These are phyloP conservation scores for Eretmochelys imbricata DNA, from an alignment of 2,113 vertebrate genomes.

Conservation along the genomic window DNA sequence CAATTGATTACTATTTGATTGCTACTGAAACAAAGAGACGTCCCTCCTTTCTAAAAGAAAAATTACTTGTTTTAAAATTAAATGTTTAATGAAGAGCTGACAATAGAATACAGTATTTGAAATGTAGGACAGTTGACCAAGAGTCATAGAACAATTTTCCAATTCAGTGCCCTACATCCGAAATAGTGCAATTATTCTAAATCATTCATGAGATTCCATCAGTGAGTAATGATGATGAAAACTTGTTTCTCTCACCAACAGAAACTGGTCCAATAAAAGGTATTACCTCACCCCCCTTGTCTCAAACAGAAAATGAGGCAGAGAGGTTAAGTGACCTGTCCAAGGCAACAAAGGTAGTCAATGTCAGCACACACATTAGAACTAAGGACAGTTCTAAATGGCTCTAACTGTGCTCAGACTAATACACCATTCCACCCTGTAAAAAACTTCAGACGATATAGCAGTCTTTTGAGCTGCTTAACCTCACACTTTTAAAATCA, in stretches of 20 bases:
- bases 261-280: background rate
- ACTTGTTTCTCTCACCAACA: background rate
- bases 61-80: background rate
- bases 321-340: background rate
- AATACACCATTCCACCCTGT: background rate
- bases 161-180: accelerated
- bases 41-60: background rate
- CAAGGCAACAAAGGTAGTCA: background rate
- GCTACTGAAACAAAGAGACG: background rate
- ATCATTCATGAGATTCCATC: background rate
- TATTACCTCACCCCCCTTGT: background rate
- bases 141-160: background rate
- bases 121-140: background rate
- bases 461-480: background rate
- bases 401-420: background rate
- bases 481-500: background rate
- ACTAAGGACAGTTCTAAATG: background rate
- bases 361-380: background rate
- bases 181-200: background rate
- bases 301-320: background rate
- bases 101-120: background rate
- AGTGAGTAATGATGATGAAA: background rate
- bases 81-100: background rate
- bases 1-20: background rate
- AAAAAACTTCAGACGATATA: too few species aligned